Percentiles rank a stretch among this genome's conserved stretches.
phyloP scores from a whole-genome alignment of 1,140 invertebrate species.

The Andrena cerasifolii region DNA sequence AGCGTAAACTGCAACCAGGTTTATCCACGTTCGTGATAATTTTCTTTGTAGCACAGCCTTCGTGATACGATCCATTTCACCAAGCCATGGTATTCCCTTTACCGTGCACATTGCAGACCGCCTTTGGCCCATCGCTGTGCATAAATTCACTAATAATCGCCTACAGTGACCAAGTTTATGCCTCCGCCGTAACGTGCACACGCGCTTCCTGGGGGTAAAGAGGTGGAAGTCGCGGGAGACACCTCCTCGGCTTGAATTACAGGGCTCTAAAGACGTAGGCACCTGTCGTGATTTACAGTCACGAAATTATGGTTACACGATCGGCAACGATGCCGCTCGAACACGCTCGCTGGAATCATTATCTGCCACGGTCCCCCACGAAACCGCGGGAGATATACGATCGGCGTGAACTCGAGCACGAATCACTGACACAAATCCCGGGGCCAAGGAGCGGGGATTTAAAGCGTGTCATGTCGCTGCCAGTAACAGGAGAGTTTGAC shows the following conservation, averaged over 20 bases:
- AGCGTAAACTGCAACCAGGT: no score
- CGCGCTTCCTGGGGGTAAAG: constrained; percentile 24
- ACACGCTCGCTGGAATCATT: constrained; percentile 47
- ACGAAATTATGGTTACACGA: constrained; percentile 66
- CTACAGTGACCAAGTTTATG: no score
- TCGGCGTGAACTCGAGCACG: constrained; percentile 52
- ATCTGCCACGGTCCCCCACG: constrained; percentile 54
- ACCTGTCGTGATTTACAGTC: constrained; percentile 70
- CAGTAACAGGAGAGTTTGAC: constrained; percentile 22
- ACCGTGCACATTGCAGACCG: no score
- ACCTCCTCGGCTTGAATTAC: constrained; percentile 61
- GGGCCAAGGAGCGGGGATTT: constrained; percentile 10
- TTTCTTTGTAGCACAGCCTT: no score
- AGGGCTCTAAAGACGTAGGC: constrained; percentile 62
- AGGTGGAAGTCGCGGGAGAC: constrained; percentile 25
- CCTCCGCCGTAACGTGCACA: not conserved
- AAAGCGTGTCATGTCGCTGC: constrained; percentile 10
- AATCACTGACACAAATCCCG: constrained; percentile 30
- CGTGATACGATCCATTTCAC: no score
- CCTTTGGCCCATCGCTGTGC: no score
- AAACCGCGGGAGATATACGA: constrained; percentile 65
- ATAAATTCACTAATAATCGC: no score
- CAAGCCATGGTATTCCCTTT: no score
- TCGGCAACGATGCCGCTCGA: constrained; percentile 62
- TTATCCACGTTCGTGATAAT: no score